These are phyloP conservation scores for Drosophila mulleri DNA, from an alignment of 2,888 invertebrate species.

Conservation along the genomic window DNA sequence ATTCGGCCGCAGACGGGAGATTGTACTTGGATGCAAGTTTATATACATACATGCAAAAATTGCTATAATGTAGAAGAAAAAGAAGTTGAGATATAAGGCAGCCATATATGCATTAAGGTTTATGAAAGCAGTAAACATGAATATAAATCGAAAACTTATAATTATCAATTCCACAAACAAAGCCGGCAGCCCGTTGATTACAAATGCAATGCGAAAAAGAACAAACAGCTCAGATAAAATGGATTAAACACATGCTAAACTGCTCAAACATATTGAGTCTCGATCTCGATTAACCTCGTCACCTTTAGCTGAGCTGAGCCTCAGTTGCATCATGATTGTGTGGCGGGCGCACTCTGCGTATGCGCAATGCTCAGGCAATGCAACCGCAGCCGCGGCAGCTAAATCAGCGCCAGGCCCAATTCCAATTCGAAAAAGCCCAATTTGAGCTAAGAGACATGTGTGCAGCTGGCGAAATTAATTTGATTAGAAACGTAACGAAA, in stretches of 20 bases:
- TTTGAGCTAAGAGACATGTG: conserved; percentile 53
- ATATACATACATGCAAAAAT: not conserved
- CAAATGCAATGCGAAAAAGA: not conserved
- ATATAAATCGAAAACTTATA: not conserved
- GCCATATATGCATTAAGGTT: too few species aligned
- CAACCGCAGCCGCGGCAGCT: not conserved
- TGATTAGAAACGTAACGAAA: conserved; percentile 64
- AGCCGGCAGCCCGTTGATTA: not conserved
- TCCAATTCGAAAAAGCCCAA: conserved; percentile 28
- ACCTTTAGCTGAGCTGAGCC: conserved; percentile 70
- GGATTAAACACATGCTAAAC: conserved; percentile 3
- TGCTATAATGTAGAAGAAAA: too few species aligned
- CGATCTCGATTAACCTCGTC: conserved; percentile 35
- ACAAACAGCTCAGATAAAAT: conserved; percentile 3
- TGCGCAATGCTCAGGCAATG: conserved; percentile 56
- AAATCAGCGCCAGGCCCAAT: conserved; percentile 39
- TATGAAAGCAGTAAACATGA: not conserved
- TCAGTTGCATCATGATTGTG: conserved; percentile 81
- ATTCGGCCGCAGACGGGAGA: not conserved
- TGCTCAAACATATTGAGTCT: conserved; percentile 1
- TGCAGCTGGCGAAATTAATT: conserved; percentile 70
- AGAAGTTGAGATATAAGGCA: not conserved
- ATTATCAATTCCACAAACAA: not conserved
- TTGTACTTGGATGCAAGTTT: not conserved
- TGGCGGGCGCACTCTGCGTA: conserved; percentile 64